Percentiles rank a stretch among this genome's conserved stretches.
These are phyloP conservation scores for Malacosoma neustria DNA, from an alignment of 2,888 invertebrate species.

Conservation along the genomic window DNA sequence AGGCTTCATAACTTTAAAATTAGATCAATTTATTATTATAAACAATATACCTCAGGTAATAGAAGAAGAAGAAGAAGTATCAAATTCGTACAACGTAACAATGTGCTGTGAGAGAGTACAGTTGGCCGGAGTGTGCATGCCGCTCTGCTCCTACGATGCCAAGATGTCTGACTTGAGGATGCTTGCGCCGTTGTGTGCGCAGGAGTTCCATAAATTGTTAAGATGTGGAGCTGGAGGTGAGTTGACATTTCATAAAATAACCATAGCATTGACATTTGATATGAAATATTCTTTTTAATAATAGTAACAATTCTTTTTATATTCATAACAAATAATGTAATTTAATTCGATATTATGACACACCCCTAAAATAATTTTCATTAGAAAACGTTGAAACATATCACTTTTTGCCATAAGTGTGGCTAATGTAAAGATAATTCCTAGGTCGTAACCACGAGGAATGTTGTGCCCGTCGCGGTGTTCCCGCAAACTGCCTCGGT, in stretches of 20 bases:
- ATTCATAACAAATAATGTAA: no score
- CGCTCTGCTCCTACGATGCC: constrained; percentile 87
- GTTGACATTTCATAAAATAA: constrained; percentile 1
- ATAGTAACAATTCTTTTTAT: no score
- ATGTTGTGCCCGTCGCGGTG: constrained; percentile 84
- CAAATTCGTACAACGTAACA: constrained; percentile 83
- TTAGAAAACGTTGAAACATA: neutral
- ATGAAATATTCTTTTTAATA: no score
- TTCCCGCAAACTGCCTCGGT: constrained; percentile 79
- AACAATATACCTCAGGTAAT: no score
- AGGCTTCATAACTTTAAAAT: no score
- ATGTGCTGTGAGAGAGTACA: constrained; percentile 85
- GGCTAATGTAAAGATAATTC: no score
- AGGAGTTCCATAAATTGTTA: constrained; percentile 83
- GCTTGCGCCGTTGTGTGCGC: constrained; percentile 83
- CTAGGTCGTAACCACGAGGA: constrained; percentile 82
- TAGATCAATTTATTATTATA: no score
- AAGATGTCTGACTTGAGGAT: constrained; percentile 86
- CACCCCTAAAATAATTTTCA: no score
- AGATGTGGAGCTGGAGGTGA: constrained; percentile 77
- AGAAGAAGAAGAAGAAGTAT: constrained; percentile 75
- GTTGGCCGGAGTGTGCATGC: constrained; percentile 80
- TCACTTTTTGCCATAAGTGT: neutral
- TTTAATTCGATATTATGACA: no score
- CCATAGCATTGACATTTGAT: no score